Base-by-base conservation (phyloP, 2,797 vertebrate genomes). In the Sebastes melanostomus region DNA sequence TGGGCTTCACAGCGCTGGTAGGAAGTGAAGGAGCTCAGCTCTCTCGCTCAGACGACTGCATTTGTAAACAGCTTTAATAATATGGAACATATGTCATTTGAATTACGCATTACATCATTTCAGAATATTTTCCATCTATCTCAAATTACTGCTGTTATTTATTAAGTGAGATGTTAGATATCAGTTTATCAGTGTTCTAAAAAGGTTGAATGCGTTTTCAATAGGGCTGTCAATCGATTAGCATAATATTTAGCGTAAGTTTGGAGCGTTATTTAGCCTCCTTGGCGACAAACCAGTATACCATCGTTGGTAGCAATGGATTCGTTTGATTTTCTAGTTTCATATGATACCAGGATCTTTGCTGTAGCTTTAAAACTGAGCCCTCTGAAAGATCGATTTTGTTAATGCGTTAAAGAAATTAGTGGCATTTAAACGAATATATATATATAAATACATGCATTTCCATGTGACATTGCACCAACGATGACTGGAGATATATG, bases 321-420 rank as follows among this genome's bases (percentile, higher is more conserved):
- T 50, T 50, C 8, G 46, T 50, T 50, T 0, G 3, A 46, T 50
- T 20, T 20, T 50, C 0, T 50, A 8, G 46, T 20, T 50, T 50
- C 46, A 50, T 50, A 20, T 0, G 46, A 50, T 50, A 50, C 18
- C 46, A 50, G 20, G n/a, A 54, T 54, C 20, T 54, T 0, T 0
- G 7, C 18, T 50, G 8, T 50, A 50, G 18, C 46, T 50, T 20
- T 50, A 50, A 2, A 50, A 50, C 46, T 50, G 42, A 46, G 42
- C 42, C 42, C 42, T 18, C 14, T 18, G 46, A 50, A 50, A 50
- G 46, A 50, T 18, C 0, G 1, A 20, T 50, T 50, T 18, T 18
- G 46, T 50, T 50, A 50, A 50, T 50, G 46, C 46, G 7, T 8
- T 50, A 50, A 18, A 50, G 16, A 50, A 20, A 50, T 50, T 0